Evolutionary conservation across 2,113 vertebrate genomes (phyloP).

Genomic region (Sinosuthora webbiana): DNA sequence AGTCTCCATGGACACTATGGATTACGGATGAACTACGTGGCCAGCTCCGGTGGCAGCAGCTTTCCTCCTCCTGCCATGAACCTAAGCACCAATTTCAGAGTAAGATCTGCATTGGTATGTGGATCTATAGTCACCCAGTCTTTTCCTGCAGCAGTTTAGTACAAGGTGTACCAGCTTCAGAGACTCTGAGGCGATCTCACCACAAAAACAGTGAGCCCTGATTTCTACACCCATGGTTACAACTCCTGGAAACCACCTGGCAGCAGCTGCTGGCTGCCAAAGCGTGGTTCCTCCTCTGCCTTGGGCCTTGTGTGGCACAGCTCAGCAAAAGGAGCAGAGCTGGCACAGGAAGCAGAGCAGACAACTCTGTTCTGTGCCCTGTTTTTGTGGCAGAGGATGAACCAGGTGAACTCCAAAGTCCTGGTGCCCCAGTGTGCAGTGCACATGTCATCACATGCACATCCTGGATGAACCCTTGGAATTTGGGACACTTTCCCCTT

Average conservation of each 20-base stretch:
- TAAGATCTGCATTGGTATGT: not conserved
- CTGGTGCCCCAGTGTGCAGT: not conserved
- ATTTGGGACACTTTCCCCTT: not conserved
- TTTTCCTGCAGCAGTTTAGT: not conserved
- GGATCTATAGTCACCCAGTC: not conserved
- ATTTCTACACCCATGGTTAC: not conserved
- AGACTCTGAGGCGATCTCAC: not conserved
- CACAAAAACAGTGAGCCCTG: not conserved
- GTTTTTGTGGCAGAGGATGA: not conserved
- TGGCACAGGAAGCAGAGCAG: not conserved
- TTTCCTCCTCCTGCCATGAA: not conserved
- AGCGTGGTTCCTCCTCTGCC: not conserved
- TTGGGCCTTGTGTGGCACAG: not conserved
- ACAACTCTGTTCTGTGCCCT: not conserved
- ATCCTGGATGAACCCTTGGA: not conserved
- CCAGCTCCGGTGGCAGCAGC: not conserved
- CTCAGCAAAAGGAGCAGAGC: not conserved
- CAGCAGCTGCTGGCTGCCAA: not conserved
- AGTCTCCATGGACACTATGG: not conserved
- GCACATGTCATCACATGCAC: not conserved
- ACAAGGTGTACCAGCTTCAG: not conserved
- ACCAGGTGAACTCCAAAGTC: not conserved
- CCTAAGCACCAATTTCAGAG: not conserved
- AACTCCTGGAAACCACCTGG: not conserved
- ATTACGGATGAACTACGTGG: not conserved